phyloP scores from a whole-genome alignment of 2,888 invertebrate genomes.

The Sarcophaga variegata region DNA sequence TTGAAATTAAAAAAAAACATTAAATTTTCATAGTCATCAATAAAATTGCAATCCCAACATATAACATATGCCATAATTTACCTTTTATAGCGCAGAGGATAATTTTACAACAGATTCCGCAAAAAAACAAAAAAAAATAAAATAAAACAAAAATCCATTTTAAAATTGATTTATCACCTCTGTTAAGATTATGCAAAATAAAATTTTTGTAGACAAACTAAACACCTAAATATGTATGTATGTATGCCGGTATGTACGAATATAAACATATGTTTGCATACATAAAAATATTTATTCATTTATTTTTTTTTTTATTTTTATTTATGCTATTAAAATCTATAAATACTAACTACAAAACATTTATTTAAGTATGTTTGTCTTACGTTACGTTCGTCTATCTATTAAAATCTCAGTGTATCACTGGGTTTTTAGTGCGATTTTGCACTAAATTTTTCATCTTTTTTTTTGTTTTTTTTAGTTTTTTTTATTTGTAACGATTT shows the following conservation, averaged over 20 bases:
- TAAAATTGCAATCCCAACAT: not conserved
- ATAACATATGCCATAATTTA: not conserved
- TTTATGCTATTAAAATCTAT: slow-evolving; percentile 53
- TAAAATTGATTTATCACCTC: slow-evolving; percentile 71
- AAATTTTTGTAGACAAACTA: slow-evolving; percentile 5
- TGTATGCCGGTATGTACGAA: slow-evolving; percentile 12
- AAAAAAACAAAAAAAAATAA: slow-evolving; percentile 27
- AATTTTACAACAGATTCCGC: not conserved
- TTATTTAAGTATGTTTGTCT: slow-evolving; percentile 12
- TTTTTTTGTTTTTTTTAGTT: slow-evolving; percentile 52
- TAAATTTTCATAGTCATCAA: not conserved
- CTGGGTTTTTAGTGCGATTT: slow-evolving; percentile 45
- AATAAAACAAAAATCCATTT: slow-evolving; percentile 27
- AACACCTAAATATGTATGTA: slow-evolving; percentile 24
- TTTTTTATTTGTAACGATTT: slow-evolving; percentile 63
- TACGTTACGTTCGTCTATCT: not conserved
- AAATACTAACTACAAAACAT: slow-evolving; percentile 36
- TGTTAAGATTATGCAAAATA: slow-evolving; percentile 70
- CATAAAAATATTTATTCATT: slow-evolving; percentile 23
- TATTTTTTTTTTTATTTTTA: slow-evolving; percentile 16
- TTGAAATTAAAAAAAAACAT: not conserved
- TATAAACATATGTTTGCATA: not conserved
- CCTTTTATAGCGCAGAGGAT: not conserved
- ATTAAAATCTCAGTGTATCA: not conserved
- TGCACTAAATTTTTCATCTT: slow-evolving; percentile 63